Conservation (phyloP, 2,113 vertebrate species). For the Tricholaema leucomelas region DNA sequence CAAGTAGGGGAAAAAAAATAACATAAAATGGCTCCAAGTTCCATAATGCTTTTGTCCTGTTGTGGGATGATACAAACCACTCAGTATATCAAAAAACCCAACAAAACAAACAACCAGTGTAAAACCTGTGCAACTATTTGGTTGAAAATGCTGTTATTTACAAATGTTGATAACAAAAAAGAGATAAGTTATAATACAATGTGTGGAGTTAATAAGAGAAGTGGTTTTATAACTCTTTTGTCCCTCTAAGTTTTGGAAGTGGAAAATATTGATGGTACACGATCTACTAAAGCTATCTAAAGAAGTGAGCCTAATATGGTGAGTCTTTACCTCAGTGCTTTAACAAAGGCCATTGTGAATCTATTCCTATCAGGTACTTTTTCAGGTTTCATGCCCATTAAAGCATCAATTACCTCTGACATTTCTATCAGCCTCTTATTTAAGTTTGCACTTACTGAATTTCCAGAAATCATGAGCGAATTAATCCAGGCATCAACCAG, state of each 20-base stretch:
- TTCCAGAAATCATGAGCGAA: conserved; percentile 70
- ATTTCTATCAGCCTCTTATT: conserved; percentile 69
- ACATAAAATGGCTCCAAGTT: not conserved
- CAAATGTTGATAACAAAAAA: not conserved
- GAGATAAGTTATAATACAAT: not conserved
- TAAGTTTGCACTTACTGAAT: conserved; percentile 66
- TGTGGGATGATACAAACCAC: not conserved
- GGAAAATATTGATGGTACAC: not conserved
- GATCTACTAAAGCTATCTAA: not conserved
- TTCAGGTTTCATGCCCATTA: conserved; percentile 64
- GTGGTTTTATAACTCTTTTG: not conserved
- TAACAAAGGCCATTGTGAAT: conserved; percentile 11
- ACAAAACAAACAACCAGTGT: too few relatives aligned
- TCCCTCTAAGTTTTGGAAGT: not conserved
- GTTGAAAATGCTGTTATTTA: not conserved
- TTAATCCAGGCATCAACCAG: conserved; percentile 70
- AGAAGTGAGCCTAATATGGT: not conserved
- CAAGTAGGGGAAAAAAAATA: not conserved
- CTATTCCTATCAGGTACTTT: not conserved
- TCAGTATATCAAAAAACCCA: not conserved
- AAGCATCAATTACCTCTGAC: conserved; percentile 69
- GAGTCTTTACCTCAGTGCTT: not conserved
- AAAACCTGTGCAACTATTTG: not conserved
- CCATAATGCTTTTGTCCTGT: not conserved
- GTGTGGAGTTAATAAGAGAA: not conserved